phyloP scores from a whole-genome alignment of 2,888 invertebrate genomes.

The Maniola hyperantus region DNA sequence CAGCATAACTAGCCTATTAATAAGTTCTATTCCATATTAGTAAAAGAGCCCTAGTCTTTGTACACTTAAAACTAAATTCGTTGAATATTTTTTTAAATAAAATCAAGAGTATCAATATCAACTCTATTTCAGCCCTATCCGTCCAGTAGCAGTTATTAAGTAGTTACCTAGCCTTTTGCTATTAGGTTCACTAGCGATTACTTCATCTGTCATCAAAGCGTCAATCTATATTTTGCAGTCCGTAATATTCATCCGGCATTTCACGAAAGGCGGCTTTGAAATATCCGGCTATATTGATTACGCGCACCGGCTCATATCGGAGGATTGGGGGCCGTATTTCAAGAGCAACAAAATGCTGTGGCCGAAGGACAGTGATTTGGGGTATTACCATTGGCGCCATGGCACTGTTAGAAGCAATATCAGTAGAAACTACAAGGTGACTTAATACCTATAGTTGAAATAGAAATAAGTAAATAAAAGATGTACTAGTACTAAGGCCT shows the following conservation, averaged over 20 bases:
- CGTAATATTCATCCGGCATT: conserved; percentile 89
- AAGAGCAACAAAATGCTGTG: conserved; percentile 83
- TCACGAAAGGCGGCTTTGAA: conserved; percentile 87
- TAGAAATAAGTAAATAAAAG: no score
- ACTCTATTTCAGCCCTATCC: no score
- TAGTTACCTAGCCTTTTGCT: neutral
- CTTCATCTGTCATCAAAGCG: conserved; percentile 7
- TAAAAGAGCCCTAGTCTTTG: no score
- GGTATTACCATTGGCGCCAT: conserved; percentile 90
- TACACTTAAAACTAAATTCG: no score
- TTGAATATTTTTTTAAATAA: no score
- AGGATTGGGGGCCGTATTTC: conserved; percentile 91
- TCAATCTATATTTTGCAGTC: conserved; percentile 71
- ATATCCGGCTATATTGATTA: conserved; percentile 94
- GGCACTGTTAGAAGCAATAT: conserved; percentile 87
- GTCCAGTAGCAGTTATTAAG: no score
- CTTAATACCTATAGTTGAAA: no score
- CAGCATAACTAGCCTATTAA: no score
- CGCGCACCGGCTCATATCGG: conserved; percentile 85
- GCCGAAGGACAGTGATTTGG: conserved; percentile 87
- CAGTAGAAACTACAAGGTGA: conserved; percentile 89
- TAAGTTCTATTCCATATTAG: no score
- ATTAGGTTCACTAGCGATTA: conserved; percentile 13
- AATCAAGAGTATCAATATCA: no score
- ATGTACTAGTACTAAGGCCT: no score